Base-by-base conservation (phyloP, 2,888 invertebrate genomes). In the Sesamia inferens region DNA sequence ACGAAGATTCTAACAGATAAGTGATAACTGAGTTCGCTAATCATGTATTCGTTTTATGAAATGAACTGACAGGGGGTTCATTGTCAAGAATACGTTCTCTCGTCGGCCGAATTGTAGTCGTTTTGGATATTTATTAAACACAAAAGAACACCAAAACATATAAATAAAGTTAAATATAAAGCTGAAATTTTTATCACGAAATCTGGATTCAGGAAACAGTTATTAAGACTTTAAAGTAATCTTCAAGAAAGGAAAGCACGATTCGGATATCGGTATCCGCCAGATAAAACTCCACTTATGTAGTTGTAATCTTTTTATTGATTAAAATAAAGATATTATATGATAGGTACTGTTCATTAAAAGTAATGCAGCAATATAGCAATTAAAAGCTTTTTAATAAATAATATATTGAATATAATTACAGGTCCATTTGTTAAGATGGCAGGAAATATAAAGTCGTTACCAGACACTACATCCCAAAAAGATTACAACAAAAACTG, bases 401-500 rank as follows among this genome's bases (percentile, higher is more conserved):
- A 63, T 74, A 70, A 81, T 62, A 67, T 70, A 79, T 78, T 68
- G 70, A 69, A 81, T 64, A 48, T 67, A 84, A 84, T 81, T 71
- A 81, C 22, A 65, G 47, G 19, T 54, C 51, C 24, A 74, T 68
- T 68, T 76, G 66, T 67, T 55, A 31, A 59, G 11, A 7, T 48
- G 63, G 57, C 74, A 84, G 85, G 82, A 85, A 76, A 85, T 67
- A 76, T 79, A 73, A 78, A 71, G 16, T 47, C 22, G 42, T 58
- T 70, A 63, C 73, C 75, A 73, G 77, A 85, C 57, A 47, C 62
- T 31, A 39, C 57, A 78, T 82, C 77, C 73, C 62, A 82, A 77
- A 71, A 51, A 62, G 39, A 74, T 79, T 82, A 58, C 73, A 62
- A 58, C 64, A 57, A 71, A 42, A 79, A 82, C 75, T 69, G 63